Evolutionary conservation across 1,140 invertebrate genomes (phyloP), one percentile per base, ranked within the genome.

Genomic region (Pararge aegeria): DNA sequence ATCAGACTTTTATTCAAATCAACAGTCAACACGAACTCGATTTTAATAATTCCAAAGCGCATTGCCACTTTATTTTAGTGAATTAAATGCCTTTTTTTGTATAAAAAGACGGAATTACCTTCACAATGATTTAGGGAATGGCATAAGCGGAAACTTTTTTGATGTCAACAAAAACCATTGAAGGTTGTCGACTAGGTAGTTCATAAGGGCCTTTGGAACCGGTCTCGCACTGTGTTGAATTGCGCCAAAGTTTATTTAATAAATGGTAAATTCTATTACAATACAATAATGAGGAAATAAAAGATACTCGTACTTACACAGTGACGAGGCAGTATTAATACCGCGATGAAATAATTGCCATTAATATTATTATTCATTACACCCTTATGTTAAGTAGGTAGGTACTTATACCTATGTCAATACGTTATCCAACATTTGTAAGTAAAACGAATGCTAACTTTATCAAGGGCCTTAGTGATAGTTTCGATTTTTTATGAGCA

Each of bases 191-290:
- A 51, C 60, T 63, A 29, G n/a, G n/a, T n/a, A n/a, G 60, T 51
- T 66, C 29, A 51, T 66, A 70, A 73, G 74, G 70, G 74, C 63
- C 16, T 68, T 56, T 52, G 10, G 52, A 73, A 80, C 75, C 70
- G 73, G 70, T 78, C 38, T 48, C 24, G 30, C 29, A 50, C 30
- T 62, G 64, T 61, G 69, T 70, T 65, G 19, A 19, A 73, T 57
- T 61, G 51, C 40, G 46, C 50, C 60, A 29, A 65, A 72, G 46
- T 7, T 66, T 70, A 64, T 73, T 61, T 78, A 68, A 76, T 64
- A 55, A 65, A 75, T 68, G 66, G 63, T 64, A 68, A 72, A 72
- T 64, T 68, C 59, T 37, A 51, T 64, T 65, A 51, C 50, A 53
- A 62, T 61, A 24, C 24, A 24, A 24, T 24, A 4, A 74, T 57